These are phyloP conservation scores for Eueides isabella DNA, from an alignment of 1,140 invertebrate genomes.

Conservation along the genomic window DNA sequence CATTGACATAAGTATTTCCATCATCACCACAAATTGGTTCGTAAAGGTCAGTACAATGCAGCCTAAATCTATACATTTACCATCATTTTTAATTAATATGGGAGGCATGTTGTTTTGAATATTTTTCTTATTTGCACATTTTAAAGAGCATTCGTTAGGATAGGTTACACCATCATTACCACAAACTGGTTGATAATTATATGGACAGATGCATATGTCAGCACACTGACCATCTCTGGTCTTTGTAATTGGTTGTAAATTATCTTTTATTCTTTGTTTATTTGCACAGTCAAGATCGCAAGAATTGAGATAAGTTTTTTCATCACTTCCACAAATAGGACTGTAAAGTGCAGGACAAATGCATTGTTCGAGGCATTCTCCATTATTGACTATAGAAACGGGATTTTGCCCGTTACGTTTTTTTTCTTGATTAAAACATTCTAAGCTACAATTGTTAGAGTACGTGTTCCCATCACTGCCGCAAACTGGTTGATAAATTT, in stretches of 20 bases:
- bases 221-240: conserved; percentile 16
- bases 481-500: conserved; percentile 56
- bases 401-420: conserved; percentile 7
- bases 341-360: background rate
- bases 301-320: background rate
- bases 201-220: conserved; percentile 33
- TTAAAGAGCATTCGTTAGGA: conserved; percentile 41
- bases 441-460: conserved; percentile 54
- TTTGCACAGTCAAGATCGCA: background rate
- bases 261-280: conserved; percentile 4
- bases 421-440: conserved; percentile 47
- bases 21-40: conserved; percentile 62
- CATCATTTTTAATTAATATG: background rate
- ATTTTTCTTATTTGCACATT: conserved; percentile 44
- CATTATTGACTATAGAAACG: background rate
- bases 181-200: conserved; percentile 40
- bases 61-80: background rate
- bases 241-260: background rate
- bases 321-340: background rate
- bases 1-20: conserved; percentile 56
- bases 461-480: conserved; percentile 58
- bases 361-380: background rate
- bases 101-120: conserved; percentile 9
- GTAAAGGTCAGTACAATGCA: conserved; percentile 24
- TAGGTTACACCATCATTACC: conserved; percentile 45